A percentile compares a stretch with the other conserved stretches of the same genome.
These are phyloP conservation scores for Himalopsyche japonica DNA, from an alignment of 2,888 invertebrate genomes.

Conservation along the genomic window DNA sequence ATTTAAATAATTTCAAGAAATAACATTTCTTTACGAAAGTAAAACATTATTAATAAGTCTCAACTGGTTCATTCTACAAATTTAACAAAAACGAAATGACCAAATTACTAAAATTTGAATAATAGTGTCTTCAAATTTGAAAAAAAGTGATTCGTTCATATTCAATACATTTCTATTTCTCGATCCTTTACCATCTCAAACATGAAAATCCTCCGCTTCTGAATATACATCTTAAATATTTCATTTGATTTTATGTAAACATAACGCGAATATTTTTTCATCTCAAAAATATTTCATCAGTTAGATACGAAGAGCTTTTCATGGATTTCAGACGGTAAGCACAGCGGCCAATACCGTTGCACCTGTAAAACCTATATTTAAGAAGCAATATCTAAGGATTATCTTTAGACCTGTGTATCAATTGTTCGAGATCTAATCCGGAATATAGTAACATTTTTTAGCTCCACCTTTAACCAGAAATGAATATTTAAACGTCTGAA, in stretches of 20 bases:
- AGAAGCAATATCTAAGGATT: slow-evolving; percentile 27
- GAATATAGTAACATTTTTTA: slow-evolving; percentile 27
- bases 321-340: neutral
- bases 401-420: slow-evolving; percentile 5
- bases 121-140: no score
- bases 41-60: no score
- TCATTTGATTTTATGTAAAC: neutral
- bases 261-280: neutral
- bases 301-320: neutral
- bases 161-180: no score
- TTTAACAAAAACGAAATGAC: no score
- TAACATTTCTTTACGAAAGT: no score
- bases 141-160: no score
- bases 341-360: slow-evolving; percentile 7
- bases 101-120: no score
- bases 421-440: slow-evolving; percentile 27
- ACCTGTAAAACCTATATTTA: slow-evolving; percentile 11
- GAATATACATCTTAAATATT: no score
- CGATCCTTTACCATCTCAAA: no score
- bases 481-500: neutral
- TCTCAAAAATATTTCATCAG: neutral
- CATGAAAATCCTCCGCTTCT: no score
- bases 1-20: no score
- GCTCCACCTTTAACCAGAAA: neutral
- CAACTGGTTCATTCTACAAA: no score